Conservation (phyloP, 2,113 vertebrate genomes). For the Dromaius novaehollandiae region DNA sequence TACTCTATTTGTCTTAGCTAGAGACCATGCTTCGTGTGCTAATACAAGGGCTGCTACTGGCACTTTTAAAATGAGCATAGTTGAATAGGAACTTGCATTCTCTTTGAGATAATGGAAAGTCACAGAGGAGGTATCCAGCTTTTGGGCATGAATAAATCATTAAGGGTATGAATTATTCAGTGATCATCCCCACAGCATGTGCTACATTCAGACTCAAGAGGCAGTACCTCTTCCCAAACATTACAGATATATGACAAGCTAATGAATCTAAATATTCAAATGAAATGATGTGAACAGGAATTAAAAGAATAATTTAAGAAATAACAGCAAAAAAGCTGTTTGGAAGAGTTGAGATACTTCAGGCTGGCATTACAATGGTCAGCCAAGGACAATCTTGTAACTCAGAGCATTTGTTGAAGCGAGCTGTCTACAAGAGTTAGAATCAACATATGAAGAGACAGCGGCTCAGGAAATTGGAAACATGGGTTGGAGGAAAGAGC, state of each 20-base stretch:
- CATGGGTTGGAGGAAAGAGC: not conserved
- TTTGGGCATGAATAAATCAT: constrained; percentile 68
- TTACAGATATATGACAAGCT: not conserved
- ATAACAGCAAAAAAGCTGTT: not conserved
- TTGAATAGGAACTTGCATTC: not conserved
- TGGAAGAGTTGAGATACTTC: not conserved
- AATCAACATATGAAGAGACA: not conserved
- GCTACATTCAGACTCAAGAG: not conserved
- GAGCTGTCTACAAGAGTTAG: not conserved
- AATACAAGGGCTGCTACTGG: not conserved
- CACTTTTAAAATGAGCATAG: accelerated
- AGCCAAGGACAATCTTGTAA: not conserved
- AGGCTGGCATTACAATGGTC: not conserved
- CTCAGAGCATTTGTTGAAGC: not conserved
- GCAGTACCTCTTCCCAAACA: not conserved
- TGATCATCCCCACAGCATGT: constrained; percentile 1
- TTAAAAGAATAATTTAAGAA: not conserved
- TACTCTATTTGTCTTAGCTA: not conserved
- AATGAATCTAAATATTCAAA: not conserved
- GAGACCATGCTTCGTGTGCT: not conserved
- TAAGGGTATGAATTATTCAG: constrained; percentile 68
- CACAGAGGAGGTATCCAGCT: constrained; percentile 45
- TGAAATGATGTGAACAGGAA: not conserved
- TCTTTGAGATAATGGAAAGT: constrained; percentile 61
- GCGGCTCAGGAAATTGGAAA: not conserved